Evolutionary conservation across 2,888 invertebrate species (phyloP).

Genomic region (Pristionchus entomophagus): DNA sequence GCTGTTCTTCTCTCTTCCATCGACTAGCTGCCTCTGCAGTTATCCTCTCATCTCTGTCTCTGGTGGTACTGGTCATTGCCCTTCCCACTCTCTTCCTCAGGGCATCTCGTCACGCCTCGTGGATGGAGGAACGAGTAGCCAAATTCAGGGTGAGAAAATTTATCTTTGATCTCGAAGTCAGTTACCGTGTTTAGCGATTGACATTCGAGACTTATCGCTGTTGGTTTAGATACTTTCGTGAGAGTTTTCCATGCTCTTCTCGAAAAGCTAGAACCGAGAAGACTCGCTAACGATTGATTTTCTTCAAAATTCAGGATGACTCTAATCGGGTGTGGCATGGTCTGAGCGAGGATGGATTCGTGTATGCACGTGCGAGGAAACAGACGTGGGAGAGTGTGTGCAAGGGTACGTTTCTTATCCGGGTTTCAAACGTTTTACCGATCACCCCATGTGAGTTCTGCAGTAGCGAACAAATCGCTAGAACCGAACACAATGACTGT

Average conservation of each 20-base stretch:
- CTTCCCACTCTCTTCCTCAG: constrained; percentile 49
- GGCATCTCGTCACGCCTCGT: neutral
- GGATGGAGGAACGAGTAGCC: constrained; percentile 39
- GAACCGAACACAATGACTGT: neutral
- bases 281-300: no score
- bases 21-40: neutral
- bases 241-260: no score
- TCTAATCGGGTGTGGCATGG: constrained; percentile 53
- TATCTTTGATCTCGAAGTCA: neutral
- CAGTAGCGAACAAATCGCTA: no score
- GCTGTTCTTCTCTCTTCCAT: neutral
- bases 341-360: neutral
- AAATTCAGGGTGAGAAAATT: constrained; percentile 45
- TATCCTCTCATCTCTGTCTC: constrained; percentile 29
- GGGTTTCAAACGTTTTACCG: neutral
- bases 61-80: constrained; percentile 51
- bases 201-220: no score
- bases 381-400: constrained; percentile 44
- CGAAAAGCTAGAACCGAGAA: no score
- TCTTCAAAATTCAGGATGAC: constrained; percentile 52
- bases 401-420: neutral
- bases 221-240: no score
- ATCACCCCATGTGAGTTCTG: no score
- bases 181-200: no score
- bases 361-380: neutral